These are phyloP conservation scores for Corynorhinus townsendii DNA, from an alignment of 2,113 vertebrate genomes.

Conservation along the genomic window DNA sequence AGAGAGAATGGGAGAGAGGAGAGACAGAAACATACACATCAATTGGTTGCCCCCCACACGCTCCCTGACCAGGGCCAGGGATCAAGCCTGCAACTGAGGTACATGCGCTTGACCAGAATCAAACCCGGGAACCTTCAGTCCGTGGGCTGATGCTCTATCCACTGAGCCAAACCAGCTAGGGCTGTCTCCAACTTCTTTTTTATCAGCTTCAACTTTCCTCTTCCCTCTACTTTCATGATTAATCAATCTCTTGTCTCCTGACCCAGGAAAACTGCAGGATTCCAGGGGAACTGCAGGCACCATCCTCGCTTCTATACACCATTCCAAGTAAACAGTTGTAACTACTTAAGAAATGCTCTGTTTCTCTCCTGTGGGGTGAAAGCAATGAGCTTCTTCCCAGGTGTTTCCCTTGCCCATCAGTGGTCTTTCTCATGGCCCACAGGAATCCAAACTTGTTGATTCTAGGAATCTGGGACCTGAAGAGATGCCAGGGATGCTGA, in stretches of 20 bases:
- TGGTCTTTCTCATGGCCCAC: not conserved
- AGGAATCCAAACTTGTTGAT: not conserved
- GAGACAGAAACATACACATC: too few species aligned
- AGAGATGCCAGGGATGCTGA: not conserved
- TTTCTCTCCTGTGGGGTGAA: not conserved
- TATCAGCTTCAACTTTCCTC: not conserved
- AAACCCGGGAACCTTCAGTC: too few species aligned
- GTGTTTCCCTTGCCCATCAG: not conserved
- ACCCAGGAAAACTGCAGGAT: not conserved
- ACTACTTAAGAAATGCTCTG: not conserved
- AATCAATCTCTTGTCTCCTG: not conserved
- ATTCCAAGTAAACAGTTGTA: not conserved
- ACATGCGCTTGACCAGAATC: too few species aligned
- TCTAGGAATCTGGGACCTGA: not conserved
- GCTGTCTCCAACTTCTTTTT: too few species aligned
- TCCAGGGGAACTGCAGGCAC: not conserved
- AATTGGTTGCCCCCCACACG: too few species aligned
- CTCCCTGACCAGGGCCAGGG: too few species aligned
- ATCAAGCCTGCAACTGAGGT: too few species aligned
- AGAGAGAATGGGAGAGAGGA: too few species aligned
- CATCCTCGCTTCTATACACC: not conserved
- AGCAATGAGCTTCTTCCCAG: not conserved
- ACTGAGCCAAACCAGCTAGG: too few species aligned
- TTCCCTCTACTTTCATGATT: not conserved
- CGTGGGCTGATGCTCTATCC: too few species aligned